Evolutionary conservation across 2,888 invertebrate genomes (phyloP).

Genomic region (Aethes cnicana): DNA sequence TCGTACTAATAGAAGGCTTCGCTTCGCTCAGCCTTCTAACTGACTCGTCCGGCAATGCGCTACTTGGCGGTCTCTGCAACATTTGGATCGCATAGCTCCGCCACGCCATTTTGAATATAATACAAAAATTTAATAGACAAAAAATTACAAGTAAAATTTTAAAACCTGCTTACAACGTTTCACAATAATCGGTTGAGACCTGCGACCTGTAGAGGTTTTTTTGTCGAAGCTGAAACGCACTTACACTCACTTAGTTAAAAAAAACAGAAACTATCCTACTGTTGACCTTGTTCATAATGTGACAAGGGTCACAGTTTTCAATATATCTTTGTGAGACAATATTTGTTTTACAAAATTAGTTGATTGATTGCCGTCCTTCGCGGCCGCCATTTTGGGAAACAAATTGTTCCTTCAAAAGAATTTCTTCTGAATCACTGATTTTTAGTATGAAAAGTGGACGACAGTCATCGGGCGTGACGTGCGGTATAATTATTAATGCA

Average conservation of each 20-base stretch:
- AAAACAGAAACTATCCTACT: not conserved
- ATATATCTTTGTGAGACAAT: slow-evolving; percentile 26
- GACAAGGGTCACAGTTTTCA: slow-evolving; percentile 19
- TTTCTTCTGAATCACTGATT: slow-evolving; percentile 1
- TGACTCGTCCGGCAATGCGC: too few relatives aligned
- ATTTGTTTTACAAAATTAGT: slow-evolving; percentile 21
- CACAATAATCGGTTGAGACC: not conserved
- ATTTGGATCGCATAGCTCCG: too few relatives aligned
- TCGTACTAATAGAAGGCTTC: too few relatives aligned
- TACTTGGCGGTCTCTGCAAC: too few relatives aligned
- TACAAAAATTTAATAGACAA: too few relatives aligned
- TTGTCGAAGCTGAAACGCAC: not conserved
- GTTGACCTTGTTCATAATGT: not conserved
- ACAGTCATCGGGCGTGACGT: too few relatives aligned
- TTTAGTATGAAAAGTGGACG: too few relatives aligned
- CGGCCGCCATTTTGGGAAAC: slow-evolving; percentile 3
- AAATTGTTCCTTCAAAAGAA: slow-evolving; percentile 1
- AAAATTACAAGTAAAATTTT: too few relatives aligned
- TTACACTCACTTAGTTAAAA: not conserved
- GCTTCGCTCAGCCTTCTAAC: too few relatives aligned
- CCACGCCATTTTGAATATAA: too few relatives aligned
- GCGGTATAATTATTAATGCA: too few relatives aligned
- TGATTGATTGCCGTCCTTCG: slow-evolving; percentile 23
- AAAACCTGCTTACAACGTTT: too few relatives aligned
- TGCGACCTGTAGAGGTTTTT: not conserved